Base-by-base conservation (phyloP, 1,140 invertebrate genomes). In the Lepidotrigona ventralis region DNA sequence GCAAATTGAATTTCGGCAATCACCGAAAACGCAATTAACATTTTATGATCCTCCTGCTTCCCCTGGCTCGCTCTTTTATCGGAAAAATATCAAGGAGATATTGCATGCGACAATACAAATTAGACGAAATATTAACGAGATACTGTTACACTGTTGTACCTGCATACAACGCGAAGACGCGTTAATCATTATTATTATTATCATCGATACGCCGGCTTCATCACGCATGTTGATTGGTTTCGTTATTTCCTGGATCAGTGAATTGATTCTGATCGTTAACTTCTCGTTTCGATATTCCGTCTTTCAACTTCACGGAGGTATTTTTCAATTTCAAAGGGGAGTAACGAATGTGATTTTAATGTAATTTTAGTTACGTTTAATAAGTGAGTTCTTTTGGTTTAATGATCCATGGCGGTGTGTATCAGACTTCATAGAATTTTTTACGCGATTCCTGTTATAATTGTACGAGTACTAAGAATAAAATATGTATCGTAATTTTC, bases 1-100 rank as follows among this genome's bases (percentile, higher is more conserved):
- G 26, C 51, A 58, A 73, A 84, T 66, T 51, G 29, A 83, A 78
- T 78, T 83, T 84, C 68, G 33, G n/a, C 29, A 64, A 64, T 80
- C 69, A 26, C n/a, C 77, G 51, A 68, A 64, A 39, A 73, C n/a
- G 56, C 51, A 80, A 84, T 80, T 73, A 80, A 80, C 53, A 80
- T 73, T 68, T 60, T 56, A 69, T 23, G 9, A n/a, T 9, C 21
- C 58, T 8, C 1, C 23, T 9, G 56, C 58, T 2, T 2, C 29
- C 9, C 1, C 19, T 19, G 11, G 39, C 1, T 29, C n/a, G 29
- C 23, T 26, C n/a, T 83, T 70, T 76, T 46, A 76, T 60, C 73
- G 39, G 33, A 17, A n/a, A 46, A 23, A 29, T 23, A 53, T 64
- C 39, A 6, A 64, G 33, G 29, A 70, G 39, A 51, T 54, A 75